Evolutionary conservation across 2,797 vertebrate genomes (phyloP).

Genomic region (Paratrypauchen microcephalus): DNA sequence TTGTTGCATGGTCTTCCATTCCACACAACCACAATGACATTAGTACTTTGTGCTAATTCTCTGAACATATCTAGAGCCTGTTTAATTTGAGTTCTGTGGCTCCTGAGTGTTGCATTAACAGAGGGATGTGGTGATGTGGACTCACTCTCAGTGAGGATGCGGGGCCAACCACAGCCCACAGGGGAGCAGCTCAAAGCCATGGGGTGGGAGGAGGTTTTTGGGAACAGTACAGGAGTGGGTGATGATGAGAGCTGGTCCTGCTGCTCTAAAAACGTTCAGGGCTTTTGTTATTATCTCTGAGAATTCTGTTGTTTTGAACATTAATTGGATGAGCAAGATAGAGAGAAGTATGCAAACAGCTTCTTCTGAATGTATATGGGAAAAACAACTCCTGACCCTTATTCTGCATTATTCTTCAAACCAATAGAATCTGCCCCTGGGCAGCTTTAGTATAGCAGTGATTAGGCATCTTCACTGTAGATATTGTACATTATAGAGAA

Average conservation of each 20-base stretch:
- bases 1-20: background rate
- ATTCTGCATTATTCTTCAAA: too few relatives aligned
- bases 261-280: background rate
- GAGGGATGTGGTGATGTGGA: slow-evolving; percentile 36
- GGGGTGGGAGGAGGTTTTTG: slow-evolving; percentile 60
- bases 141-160: slow-evolving; percentile 54
- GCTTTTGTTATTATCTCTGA: background rate
- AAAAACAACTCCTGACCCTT: too few relatives aligned
- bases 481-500: too few relatives aligned
- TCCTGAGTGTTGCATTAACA: slow-evolving; percentile 37
- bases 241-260: slow-evolving; percentile 28
- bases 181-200: slow-evolving; percentile 46
- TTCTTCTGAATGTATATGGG: too few relatives aligned
- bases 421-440: too few relatives aligned
- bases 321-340: background rate
- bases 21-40: slow-evolving; percentile 2
- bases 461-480: too few relatives aligned
- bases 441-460: too few relatives aligned
- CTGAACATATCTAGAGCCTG: background rate
- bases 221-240: slow-evolving; percentile 66
- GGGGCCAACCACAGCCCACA: slow-evolving; percentile 42
- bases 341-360: too few relatives aligned
- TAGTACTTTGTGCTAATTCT: slow-evolving; percentile 3
- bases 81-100: slow-evolving; percentile 9
- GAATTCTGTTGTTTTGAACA: background rate